Conservation (phyloP, 2,113 vertebrate species). For the Ursus arctos region DNA sequence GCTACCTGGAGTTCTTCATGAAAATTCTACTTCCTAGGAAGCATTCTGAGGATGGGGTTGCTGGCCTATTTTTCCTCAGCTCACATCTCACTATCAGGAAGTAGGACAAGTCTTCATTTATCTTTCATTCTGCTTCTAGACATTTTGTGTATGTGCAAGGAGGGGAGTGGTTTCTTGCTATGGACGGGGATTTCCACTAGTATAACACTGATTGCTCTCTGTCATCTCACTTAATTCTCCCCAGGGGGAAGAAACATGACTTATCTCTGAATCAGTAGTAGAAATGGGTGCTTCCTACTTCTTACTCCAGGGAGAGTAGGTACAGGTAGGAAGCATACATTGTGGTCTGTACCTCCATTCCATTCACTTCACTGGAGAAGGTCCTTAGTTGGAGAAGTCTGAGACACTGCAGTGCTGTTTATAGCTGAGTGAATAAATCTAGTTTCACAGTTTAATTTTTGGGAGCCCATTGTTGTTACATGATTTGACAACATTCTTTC, state of each 20-base stretch:
- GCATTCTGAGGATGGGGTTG: not conserved
- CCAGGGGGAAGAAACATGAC: not conserved
- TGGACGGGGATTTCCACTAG: not conserved
- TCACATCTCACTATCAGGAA: not conserved
- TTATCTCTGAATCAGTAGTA: not conserved
- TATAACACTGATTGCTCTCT: not conserved
- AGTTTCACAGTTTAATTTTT: not conserved
- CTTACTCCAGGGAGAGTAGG: not conserved
- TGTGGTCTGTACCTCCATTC: not conserved
- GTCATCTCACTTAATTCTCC: not conserved
- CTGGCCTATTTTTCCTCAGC: not conserved
- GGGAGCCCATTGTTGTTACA: not conserved
- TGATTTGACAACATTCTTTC: not conserved
- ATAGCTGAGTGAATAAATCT: not conserved
- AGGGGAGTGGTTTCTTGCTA: not conserved
- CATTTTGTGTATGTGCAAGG: not conserved
- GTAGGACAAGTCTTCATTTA: not conserved
- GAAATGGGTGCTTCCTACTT: not conserved
- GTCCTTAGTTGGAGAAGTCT: not conserved
- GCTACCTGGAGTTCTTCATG: not conserved
- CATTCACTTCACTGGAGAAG: not conserved
- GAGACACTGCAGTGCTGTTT: not conserved
- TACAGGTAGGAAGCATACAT: not conserved
- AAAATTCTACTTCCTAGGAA: not conserved
- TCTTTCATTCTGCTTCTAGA: not conserved